Conservation (phyloP, 2,888 invertebrate species). For the Aspidapion aeneum region DNA sequence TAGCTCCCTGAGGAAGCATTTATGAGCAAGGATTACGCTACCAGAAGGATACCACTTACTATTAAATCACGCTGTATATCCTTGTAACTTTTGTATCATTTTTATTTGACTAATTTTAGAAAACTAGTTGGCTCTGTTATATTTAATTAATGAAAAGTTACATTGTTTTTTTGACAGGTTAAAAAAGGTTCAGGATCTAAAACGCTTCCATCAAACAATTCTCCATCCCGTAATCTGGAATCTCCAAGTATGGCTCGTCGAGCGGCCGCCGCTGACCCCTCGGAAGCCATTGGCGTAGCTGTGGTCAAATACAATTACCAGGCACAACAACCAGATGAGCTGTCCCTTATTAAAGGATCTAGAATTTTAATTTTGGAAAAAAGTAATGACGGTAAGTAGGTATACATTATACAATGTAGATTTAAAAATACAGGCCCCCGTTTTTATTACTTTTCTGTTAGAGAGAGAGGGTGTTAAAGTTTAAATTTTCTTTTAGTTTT, state of each 20-base stretch:
- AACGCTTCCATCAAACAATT: constrained; percentile 80
- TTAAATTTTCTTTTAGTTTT: too few species aligned
- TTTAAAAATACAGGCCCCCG: too few species aligned
- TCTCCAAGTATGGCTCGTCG: constrained; percentile 73
- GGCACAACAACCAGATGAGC: constrained; percentile 94
- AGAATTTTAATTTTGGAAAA: constrained; percentile 94
- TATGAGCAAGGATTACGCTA: too few species aligned
- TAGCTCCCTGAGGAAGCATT: too few species aligned
- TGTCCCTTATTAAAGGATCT: constrained; percentile 92
- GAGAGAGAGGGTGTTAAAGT: too few species aligned
- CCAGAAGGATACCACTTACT: too few species aligned
- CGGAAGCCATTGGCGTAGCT: constrained; percentile 83
- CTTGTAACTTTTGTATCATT: too few species aligned
- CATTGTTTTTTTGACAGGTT: constrained; percentile 43
- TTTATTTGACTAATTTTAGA: too few species aligned
- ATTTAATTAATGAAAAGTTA: not conserved
- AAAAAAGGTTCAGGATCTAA: constrained; percentile 70
- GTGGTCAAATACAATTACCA: constrained; percentile 95
- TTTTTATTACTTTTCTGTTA: too few species aligned
- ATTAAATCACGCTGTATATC: too few species aligned
- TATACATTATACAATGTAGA: not conserved
- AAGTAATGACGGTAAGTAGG: constrained; percentile 76
- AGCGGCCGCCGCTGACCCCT: constrained; percentile 78
- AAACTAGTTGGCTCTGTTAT: too few species aligned
- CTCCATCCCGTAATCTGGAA: constrained; percentile 74